These are phyloP conservation scores for Nomada goodeniana DNA, from an alignment of 2,888 invertebrate genomes.

Conservation along the genomic window DNA sequence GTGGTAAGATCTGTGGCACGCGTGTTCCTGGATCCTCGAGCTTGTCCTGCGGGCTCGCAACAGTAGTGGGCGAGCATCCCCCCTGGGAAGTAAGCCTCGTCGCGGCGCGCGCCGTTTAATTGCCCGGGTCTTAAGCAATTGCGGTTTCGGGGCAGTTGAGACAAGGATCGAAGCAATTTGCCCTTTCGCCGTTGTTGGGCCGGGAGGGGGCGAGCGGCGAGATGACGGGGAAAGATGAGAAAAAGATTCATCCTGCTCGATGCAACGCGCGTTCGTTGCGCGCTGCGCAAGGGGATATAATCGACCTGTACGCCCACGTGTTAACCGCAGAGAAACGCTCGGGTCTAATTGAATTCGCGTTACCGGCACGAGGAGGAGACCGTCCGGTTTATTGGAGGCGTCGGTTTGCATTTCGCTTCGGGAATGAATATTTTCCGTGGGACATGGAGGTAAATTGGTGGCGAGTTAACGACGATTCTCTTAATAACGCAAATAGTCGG, in stretches of 20 bases:
- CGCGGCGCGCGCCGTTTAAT: conserved; percentile 69
- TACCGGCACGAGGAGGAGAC: conserved; percentile 27
- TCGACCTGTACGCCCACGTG: conserved; percentile 73
- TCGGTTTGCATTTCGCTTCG: not conserved
- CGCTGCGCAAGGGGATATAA: conserved; percentile 36
- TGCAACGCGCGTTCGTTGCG: conserved; percentile 33
- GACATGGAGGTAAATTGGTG: no score
- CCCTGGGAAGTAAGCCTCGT: conserved; percentile 36
- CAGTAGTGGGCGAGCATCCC: conserved; percentile 19
- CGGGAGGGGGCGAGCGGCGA: conserved; percentile 20
- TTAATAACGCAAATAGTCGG: no score
- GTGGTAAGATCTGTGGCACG: not conserved
- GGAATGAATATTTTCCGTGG: not conserved
- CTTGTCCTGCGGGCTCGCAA: conserved; percentile 28
- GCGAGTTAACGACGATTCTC: no score
- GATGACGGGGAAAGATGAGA: conserved; percentile 17
- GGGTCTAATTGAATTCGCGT: conserved; percentile 77
- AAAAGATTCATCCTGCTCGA: conserved; percentile 45
- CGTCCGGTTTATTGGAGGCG: not conserved
- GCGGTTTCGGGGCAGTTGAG: conserved; percentile 73
- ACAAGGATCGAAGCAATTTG: conserved; percentile 74
- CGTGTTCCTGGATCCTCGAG: not conserved
- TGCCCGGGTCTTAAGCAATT: conserved; percentile 71
- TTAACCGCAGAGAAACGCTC: conserved; percentile 76
- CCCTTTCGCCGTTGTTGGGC: conserved; percentile 52